Evolutionary conservation across 2,888 invertebrate species (phyloP), one percentile per base, ranked within the genome.

Genomic region (Elegia similella): DNA sequence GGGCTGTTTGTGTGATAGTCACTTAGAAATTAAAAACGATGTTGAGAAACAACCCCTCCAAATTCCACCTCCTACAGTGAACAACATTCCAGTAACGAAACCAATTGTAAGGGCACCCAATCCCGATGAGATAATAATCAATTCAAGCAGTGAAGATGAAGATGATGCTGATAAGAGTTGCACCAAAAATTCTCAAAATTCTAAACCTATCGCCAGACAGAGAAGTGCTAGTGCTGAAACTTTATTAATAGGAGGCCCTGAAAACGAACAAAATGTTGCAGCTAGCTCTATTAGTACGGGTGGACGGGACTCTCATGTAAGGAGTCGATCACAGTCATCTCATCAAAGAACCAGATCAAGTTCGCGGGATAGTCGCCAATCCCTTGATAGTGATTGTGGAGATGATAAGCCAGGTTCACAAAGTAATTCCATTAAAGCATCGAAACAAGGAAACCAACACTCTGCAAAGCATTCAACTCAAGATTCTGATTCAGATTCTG

Each of bases 1-100:
- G 54, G 92, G 92, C 5, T 92, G 92, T 68, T 72, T 92, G 65
- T 75, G 82, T 63, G 91, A 92, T 66, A 62, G 77, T 55, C 92
- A 92, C 70, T 54, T 70, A 8, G 79, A 77, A 54, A 46, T 42
- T 3, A 69, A 68, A 17, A 69, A 65, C 42, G 61, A 62, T 34
- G 29, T 15, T 52, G 63, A 64, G n/a, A 72, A 65, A 46, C 12
- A 53, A 30, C 23, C 42, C 6, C 34, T 52, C 50, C 17, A 42
- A 42, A 43, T 16, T 17, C 29, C 12, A 42, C 47, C 50, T 56
- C 15, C 34, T 52, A 47, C 62, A 13, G 62, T 58, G 57, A 56
- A 58, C 55, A 32, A 56, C 46, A 15, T 30, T 62, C 54, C 10
- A 56, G 59, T 44, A 64, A 38, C 62, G 53, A 77, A 75, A 61